Conservation (phyloP, 2,888 invertebrate genomes). For the Hirtodrosophila trivittata region DNA sequence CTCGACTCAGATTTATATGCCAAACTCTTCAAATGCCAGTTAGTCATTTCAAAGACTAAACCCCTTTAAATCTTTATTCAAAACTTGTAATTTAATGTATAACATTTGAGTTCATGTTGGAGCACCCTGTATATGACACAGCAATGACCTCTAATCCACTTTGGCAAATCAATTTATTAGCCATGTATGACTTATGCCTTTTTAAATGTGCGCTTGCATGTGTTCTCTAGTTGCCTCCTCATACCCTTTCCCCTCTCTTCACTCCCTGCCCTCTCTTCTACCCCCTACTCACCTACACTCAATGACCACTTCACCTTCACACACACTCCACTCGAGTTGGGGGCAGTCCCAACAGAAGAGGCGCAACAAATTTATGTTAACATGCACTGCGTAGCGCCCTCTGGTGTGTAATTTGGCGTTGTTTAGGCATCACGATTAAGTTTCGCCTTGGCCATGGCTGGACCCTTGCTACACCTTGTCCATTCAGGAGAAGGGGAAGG, state of each 20-base stretch:
- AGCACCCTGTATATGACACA: conserved; percentile 54
- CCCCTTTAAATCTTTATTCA: no score
- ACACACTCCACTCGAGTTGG: conserved; percentile 9
- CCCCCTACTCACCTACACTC: no score
- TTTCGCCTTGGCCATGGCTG: conserved; percentile 35
- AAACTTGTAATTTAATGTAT: no score
- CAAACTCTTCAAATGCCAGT: no score
- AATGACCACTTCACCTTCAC: background rate
- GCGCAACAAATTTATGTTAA: conserved; percentile 78
- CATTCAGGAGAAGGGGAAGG: conserved; percentile 13
- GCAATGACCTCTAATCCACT: conserved; percentile 77
- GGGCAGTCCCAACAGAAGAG: conserved; percentile 56
- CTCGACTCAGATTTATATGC: no score
- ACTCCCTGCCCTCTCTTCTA: no score
- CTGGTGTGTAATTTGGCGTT: conserved; percentile 81
- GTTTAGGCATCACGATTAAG: conserved; percentile 79
- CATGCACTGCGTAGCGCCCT: conserved; percentile 80
- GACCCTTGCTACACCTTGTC: no score
- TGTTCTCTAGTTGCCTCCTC: conserved; percentile 55
- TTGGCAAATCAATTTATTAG: conserved; percentile 82
- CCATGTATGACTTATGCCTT: conserved; percentile 82
- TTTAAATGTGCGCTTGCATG: conserved; percentile 82
- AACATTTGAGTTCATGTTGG: no score
- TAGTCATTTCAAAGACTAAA: no score
- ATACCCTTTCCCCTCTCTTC: background rate